Base-by-base conservation (phyloP, 1,140 invertebrate genomes). In the Sarcophaga peregrina region DNA sequence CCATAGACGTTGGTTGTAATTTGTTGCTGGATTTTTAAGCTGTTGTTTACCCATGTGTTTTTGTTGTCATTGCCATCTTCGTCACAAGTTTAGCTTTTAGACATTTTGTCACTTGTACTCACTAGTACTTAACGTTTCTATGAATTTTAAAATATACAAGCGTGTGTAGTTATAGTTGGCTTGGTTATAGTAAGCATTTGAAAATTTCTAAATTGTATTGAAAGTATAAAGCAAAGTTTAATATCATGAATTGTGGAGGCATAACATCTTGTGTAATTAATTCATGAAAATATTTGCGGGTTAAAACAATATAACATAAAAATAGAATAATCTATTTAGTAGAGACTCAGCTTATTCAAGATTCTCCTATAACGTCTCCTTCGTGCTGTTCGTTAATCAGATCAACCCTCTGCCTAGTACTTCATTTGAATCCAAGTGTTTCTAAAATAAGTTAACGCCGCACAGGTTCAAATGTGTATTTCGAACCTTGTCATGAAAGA, bases 31-130 rank as follows among this genome's bases (percentile, higher is more conserved):
- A n/a, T 13, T n/a, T 68, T 68, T 68, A 68, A 68, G 20, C 17
- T n/a, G 3, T 68, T 20, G n/a, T 8, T 37, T 20, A 62, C n/a
- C 6, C 1, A 15, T 13, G 11, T 62, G 50, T 62, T 13, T n/a
- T 62, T 62, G 7, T 8, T 20, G 62, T 68, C 62, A 17, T 68
- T 68, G 15, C 20, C n/a, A 7, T 68, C 20, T 68, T 68, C 62
- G 6, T 68, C 62, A 68, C 20, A 68, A 68, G 62, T 68, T 25
- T 20, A 5, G 17, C 20, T 68, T 17, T 8, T 10, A 68, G 62
- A 68, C 62, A 68, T 68, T 68, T 68, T 68, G 62, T 68, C 62
- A 68, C 62, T 68, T 68, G 62, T 68, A 8, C 20, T 68, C 25
- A 37, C 25, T 37, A 2, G 25, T 37, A 37, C 25, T 68, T 20